These are phyloP conservation scores for Cepaea hortensis DNA, from an alignment of 2,888 invertebrate genomes.

Conservation along the genomic window DNA sequence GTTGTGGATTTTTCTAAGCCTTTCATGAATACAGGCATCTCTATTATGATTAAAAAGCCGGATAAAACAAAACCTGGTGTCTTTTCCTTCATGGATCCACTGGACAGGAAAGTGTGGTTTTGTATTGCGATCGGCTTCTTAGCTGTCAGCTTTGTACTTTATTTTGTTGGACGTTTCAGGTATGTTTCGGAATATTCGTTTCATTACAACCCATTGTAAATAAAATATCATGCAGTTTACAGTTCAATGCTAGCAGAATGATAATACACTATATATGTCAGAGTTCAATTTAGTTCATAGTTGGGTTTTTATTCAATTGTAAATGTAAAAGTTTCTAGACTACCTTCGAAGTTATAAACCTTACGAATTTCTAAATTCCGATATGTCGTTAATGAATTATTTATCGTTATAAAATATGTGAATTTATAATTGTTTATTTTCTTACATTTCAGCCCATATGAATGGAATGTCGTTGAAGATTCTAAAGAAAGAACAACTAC, in stretches of 20 bases:
- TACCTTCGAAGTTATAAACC: neutral
- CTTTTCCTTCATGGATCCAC: constrained; percentile 97
- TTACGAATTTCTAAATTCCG: neutral
- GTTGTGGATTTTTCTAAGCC: constrained; percentile 98
- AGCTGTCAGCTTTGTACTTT: constrained; percentile 96
- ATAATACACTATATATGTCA: too few relatives aligned
- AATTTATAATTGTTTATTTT: neutral
- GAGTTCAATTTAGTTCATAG: too few relatives aligned
- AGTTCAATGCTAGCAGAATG: too few relatives aligned
- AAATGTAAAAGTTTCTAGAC: too few relatives aligned
- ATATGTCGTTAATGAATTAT: neutral
- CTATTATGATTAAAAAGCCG: constrained; percentile 95
- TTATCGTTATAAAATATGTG: neutral
- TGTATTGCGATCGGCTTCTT: constrained; percentile 90
- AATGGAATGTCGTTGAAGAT: constrained; percentile 84
- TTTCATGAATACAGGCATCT: constrained; percentile 96
- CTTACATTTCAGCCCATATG: constrained; percentile 86
- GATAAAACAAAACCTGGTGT: constrained; percentile 94
- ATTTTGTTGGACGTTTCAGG: constrained; percentile 93
- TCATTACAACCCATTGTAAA: neutral
- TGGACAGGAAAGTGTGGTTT: constrained; percentile 98
- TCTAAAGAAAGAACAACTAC: constrained; percentile 59
- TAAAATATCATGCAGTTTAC: neutral
- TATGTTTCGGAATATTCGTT: neutral
- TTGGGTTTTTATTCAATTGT: too few relatives aligned